Evolutionary conservation across 2,888 invertebrate genomes (phyloP), one percentile per base, ranked within the genome.

Genomic region (Stictocephala bisonia): DNA sequence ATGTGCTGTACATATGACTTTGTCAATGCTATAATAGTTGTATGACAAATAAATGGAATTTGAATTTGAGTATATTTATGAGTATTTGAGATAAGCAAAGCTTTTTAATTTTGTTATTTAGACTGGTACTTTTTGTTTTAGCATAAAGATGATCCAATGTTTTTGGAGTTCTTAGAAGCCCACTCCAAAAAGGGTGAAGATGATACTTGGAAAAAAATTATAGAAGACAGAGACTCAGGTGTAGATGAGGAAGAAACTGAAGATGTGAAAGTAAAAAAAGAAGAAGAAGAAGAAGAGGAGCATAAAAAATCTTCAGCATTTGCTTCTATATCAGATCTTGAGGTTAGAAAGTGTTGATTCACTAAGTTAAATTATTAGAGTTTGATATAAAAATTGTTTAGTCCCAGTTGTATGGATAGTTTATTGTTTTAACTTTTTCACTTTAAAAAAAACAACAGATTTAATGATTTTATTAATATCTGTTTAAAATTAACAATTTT

Each of bases 81-180:
- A n/a, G n/a, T n/a, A n/a, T n/a, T n/a, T n/a, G n/a, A n/a, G n/a
- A n/a, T n/a, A n/a, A n/a, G n/a, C n/a, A n/a, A n/a, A n/a, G n/a
- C n/a, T n/a, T n/a, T n/a, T n/a, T n/a, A n/a, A n/a, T n/a, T n/a
- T n/a, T n/a, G n/a, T n/a, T n/a, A n/a, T n/a, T n/a, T n/a, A n/a
- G n/a, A n/a, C n/a, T n/a, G n/a, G n/a, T n/a, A n/a, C n/a, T n/a
- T n/a, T 74, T 68, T 68, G 50, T 76, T 71, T 26, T 81, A 93
- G 88, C 92, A 93, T 80, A 93, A 92, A 85, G 90, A 94, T 85
- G 96, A 97, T 85, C 94, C 95, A 26, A 86, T 93, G 60, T 97
- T 98, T 85, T 86, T 89, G 76, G 96, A 97, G 83, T 98, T 96
- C 83, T 86, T 97, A 83, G 90, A 94, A 84, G 90, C 91, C n/a